Base-by-base conservation (phyloP, 2,113 vertebrate genomes). In the Chroicocephalus ridibundus region DNA sequence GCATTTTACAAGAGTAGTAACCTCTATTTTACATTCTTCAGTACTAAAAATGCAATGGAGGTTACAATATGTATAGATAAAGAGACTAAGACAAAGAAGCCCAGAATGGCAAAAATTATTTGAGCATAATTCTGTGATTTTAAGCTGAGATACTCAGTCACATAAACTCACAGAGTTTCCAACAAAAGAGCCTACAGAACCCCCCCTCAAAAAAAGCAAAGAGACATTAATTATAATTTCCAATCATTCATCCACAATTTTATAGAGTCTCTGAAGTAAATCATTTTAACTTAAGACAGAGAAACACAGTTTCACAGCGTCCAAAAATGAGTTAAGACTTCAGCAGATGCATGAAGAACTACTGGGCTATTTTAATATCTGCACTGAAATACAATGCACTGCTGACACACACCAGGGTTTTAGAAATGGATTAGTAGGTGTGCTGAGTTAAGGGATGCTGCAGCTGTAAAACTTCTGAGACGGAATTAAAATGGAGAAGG, bases 401-500 rank as follows among this genome's bases (percentile, higher is more conserved):
- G 94, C 96, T 97, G 96, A 97, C 97, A 98, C 97, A 96, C 96
- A 69, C 96, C 68, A 96, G 95, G 97, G 97, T 92, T 97, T 97
- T 92, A 95, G 97, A 96, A 81, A 93, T 85, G 97, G 97, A 98
- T 97, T 92, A 96, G 97, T 95, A 98, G 97, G 98, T 98, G 98
- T 97, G 97, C 97, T 88, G 95, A 97, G 97, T 92, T 88, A 95
- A 95, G 95, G 97, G 97, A 96, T 97, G 97, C 97, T 98, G 98
- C 97, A 97, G 98, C 98, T 98, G 98, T 97, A 98, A 98, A 98
- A 98, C 98, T 98, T 98, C 98, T 98, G 97, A 98, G 97, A 96
- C 83, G 32, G 97, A 98, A 98, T 98, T 97, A 98, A 98, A 98
- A 98, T 97, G 97, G 96, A 98, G 97, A 97, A 97, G 95, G 96